These are phyloP conservation scores for Dicycla oo DNA, from an alignment of 2,888 invertebrate genomes.

Conservation along the genomic window DNA sequence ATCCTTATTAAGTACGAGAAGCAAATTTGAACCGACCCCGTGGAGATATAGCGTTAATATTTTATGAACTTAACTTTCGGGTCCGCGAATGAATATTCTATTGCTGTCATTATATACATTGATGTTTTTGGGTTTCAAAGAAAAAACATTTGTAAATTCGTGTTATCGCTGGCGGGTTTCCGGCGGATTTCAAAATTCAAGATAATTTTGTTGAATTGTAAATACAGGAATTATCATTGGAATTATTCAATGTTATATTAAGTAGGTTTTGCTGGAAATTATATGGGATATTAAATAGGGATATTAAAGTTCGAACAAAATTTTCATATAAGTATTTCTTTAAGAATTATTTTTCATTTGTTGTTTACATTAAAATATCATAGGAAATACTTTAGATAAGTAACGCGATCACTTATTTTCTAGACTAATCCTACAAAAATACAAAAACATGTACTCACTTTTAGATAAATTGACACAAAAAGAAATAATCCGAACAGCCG, in stretches of 20 bases:
- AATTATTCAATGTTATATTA: constrained; percentile 1
- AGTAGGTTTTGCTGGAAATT: neutral
- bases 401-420: neutral
- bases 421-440: constrained; percentile 11
- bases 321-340: neutral
- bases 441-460: constrained; percentile 65
- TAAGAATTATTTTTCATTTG: constrained; percentile 7
- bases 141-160: constrained; percentile 41
- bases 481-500: constrained; percentile 69
- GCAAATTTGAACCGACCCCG: constrained; percentile 67
- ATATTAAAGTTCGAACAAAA: neutral
- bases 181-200: constrained; percentile 6
- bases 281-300: too few species aligned
- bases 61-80: constrained; percentile 75
- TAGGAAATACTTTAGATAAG: neutral
- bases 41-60: constrained; percentile 73
- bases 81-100: constrained; percentile 75
- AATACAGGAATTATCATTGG: neutral
- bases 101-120: constrained; percentile 60
- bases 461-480: constrained; percentile 56
- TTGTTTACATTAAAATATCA: constrained; percentile 10
- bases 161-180: constrained; percentile 8
- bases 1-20: constrained; percentile 69
- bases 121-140: constrained; percentile 44
- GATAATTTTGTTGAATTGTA: neutral